Evolutionary conservation across 2,113 vertebrate species (phyloP).

Genomic region (Rhinoptilus africanus): DNA sequence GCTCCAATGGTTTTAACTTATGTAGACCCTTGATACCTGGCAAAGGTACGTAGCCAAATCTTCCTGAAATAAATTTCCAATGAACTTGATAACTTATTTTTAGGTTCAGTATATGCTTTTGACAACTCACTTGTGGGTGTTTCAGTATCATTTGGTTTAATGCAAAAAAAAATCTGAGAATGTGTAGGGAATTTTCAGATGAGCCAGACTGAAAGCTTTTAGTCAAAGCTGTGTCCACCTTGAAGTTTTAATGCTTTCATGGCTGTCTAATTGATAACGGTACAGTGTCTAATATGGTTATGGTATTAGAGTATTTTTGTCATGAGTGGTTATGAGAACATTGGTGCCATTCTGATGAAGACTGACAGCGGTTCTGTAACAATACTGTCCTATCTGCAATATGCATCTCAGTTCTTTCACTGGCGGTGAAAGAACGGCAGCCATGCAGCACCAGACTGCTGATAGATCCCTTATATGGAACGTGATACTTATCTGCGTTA

Average conservation of each 20-base stretch:
- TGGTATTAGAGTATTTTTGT: neutral
- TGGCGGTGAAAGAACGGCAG: neutral
- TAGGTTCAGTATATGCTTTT: neutral
- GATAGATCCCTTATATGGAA: neutral
- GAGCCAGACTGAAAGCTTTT: neutral
- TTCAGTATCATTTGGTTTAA: neutral
- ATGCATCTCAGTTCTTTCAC: neutral
- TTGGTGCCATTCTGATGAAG: neutral
- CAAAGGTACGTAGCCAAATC: neutral
- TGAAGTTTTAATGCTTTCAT: neutral
- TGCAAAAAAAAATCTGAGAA: neutral
- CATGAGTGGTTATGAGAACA: neutral
- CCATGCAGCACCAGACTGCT: neutral
- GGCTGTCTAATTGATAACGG: neutral
- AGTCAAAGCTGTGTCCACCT: neutral
- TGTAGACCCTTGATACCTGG: neutral
- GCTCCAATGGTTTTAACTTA: neutral
- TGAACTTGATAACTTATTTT: neutral
- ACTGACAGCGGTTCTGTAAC: neutral
- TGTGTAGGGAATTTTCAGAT: neutral
- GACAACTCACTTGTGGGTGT: neutral
- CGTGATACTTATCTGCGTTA: neutral
- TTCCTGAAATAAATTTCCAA: neutral
- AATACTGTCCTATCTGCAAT: too few relatives aligned
- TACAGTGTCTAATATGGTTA: neutral